A percentile compares a stretch with the other conserved stretches of the same genome.
Evolutionary conservation across 2,888 invertebrate species (phyloP).

Genomic region (Brachyptera putata): DNA sequence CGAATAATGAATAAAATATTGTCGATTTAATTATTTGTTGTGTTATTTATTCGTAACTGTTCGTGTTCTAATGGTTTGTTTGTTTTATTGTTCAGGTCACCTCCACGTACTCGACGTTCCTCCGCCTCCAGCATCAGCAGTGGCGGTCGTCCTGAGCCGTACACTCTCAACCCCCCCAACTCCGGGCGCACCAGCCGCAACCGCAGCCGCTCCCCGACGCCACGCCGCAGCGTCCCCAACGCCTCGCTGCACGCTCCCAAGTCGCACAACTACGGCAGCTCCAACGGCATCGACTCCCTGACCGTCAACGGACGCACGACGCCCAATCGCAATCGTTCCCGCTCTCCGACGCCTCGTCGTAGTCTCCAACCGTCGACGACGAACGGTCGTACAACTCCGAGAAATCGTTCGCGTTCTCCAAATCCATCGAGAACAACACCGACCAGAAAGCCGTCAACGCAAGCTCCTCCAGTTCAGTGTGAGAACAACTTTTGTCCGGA

Average conservation of each 20-base stretch:
- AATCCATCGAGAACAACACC: conserved; percentile 46
- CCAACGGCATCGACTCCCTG: too few species aligned
- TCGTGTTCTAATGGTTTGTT: too few species aligned
- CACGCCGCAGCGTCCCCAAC: conserved; percentile 44
- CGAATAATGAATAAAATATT: too few species aligned
- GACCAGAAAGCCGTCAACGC: conserved; percentile 10
- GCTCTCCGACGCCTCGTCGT: conserved; percentile 49
- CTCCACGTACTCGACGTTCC: conserved; percentile 49
- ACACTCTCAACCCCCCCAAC: conserved; percentile 33
- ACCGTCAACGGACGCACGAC: conserved; percentile 49
- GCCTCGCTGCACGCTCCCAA: conserved; percentile 41
- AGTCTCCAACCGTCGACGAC: neutral
- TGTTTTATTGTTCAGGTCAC: conserved; percentile 46
- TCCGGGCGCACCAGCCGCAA: conserved; percentile 37
- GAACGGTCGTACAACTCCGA: neutral
- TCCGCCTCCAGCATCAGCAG: conserved; percentile 49
- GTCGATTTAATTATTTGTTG: too few species aligned
- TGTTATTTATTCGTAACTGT: too few species aligned
- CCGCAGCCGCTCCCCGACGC: conserved; percentile 38
- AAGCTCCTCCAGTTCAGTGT: too few species aligned
- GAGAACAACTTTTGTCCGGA: conserved; percentile 11
- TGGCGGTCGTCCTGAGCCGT: conserved; percentile 38
- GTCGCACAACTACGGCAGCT: conserved; percentile 15
- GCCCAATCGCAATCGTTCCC: conserved; percentile 45
- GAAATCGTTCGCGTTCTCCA: conserved; percentile 36